phyloP scores from a whole-genome alignment of 2,113 vertebrate genomes.

The Oceanites oceanicus region DNA sequence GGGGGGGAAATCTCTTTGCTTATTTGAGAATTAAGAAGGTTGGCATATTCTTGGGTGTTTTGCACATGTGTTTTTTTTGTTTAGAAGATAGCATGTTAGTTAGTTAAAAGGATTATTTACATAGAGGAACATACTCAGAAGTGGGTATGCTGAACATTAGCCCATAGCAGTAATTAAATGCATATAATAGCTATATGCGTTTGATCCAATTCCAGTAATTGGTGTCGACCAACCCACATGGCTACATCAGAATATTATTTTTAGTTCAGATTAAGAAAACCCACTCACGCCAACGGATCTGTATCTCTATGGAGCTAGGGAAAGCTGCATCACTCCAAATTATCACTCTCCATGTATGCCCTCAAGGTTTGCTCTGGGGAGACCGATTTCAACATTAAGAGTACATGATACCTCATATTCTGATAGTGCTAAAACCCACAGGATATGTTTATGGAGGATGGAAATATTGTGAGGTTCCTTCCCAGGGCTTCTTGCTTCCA shows the following conservation, averaged over 20 bases:
- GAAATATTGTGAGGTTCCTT: neutral
- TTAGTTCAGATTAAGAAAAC: constrained; percentile 27
- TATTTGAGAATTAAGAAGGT: neutral
- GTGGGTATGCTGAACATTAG: neutral
- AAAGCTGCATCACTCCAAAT: neutral
- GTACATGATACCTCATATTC: neutral
- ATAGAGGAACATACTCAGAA: neutral
- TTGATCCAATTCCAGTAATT: constrained; percentile 27
- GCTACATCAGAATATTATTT: neutral
- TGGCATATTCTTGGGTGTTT: neutral
- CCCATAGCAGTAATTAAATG: neutral
- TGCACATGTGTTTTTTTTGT: neutral
- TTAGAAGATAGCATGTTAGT: neutral
- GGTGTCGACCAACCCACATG: neutral
- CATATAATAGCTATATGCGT: neutral
- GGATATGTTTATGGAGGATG: neutral
- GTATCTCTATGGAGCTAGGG: neutral
- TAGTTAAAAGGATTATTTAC: constrained; percentile 3
- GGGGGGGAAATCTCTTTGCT: neutral
- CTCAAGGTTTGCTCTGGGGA: neutral
- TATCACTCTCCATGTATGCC: neutral
- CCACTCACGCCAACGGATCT: neutral
- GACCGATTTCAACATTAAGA: neutral
- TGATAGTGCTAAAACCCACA: neutral
- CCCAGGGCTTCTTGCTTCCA: neutral